Evolutionary conservation across 2,888 invertebrate species (phyloP).

Genomic region (Tolmerus cingulatus): DNA sequence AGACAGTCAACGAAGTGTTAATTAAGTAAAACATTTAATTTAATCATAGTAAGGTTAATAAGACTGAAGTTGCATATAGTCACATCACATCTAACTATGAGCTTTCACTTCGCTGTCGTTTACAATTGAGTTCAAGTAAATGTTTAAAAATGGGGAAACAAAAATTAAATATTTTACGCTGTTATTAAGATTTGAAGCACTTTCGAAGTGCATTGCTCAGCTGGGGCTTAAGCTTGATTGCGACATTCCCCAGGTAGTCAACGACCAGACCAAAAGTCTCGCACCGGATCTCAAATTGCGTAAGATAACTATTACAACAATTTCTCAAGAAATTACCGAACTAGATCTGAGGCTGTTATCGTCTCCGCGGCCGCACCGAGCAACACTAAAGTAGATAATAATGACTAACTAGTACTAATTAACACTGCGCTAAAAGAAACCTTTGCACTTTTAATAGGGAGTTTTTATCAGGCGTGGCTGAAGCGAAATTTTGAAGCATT

Average conservation of each 20-base stretch:
- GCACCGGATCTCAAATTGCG: background rate
- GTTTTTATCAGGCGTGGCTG: background rate
- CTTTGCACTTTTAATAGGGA: background rate
- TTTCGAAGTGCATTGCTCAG: background rate
- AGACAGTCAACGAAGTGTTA: background rate
- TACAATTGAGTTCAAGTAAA: background rate
- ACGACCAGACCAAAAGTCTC: background rate
- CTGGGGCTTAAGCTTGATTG: background rate
- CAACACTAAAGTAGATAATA: conserved; percentile 1
- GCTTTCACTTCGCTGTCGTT: background rate
- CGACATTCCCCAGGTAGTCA: background rate
- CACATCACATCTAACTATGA: background rate
- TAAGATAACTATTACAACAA: background rate
- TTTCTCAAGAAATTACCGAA: conserved; percentile 9
- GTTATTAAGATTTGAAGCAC: background rate
- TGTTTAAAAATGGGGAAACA: background rate
- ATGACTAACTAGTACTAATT: background rate
- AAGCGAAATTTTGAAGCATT: background rate
- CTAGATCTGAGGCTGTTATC: conserved; percentile 6
- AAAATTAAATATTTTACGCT: background rate
- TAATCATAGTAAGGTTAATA: background rate
- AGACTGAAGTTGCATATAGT: background rate
- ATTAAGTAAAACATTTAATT: background rate
- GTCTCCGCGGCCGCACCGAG: background rate
- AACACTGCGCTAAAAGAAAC: background rate